A percentile compares a stretch with the other conserved stretches of the same genome.
Evolutionary conservation across 2,888 invertebrate genomes (phyloP).

Genomic region (Lampropteryx suffumata): DNA sequence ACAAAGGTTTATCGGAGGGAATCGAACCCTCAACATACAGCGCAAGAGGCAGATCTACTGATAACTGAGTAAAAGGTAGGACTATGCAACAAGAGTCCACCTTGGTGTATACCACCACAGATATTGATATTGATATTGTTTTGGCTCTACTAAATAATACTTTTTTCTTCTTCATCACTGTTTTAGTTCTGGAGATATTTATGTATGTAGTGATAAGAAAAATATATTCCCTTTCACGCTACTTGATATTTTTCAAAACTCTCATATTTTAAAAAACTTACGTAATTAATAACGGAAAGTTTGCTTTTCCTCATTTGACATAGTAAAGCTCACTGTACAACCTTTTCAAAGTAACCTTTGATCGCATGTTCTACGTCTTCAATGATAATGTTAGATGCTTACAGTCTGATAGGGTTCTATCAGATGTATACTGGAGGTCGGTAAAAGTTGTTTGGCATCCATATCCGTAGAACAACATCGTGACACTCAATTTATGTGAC

Average conservation of each 20-base stretch:
- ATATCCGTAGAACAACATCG: conserved; percentile 41
- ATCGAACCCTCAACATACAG: no score
- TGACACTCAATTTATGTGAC: conserved; percentile 32
- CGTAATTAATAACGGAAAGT: conserved; percentile 15
- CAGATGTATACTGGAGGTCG: conserved; percentile 30
- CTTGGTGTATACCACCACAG: no score
- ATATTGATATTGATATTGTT: no score
- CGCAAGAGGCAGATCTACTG: no score
- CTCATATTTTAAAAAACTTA: conserved; percentile 4
- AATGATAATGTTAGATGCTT: conserved; percentile 11
- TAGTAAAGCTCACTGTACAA: background rate
- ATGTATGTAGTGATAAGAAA: background rate
- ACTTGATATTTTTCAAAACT: background rate
- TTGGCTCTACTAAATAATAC: no score
- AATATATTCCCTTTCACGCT: background rate
- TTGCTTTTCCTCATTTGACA: conserved; percentile 10
- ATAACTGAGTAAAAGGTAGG: no score
- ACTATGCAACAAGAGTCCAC: no score
- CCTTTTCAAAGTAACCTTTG: conserved; percentile 11
- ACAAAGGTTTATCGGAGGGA: no score
- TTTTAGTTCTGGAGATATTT: no score
- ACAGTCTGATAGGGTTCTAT: conserved; percentile 14
- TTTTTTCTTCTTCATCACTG: no score
- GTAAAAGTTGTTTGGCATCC: conserved; percentile 49
- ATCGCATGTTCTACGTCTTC: background rate